Conservation (phyloP, 2,888 invertebrate genomes). For the Pyrocoelia pectoralis region DNA sequence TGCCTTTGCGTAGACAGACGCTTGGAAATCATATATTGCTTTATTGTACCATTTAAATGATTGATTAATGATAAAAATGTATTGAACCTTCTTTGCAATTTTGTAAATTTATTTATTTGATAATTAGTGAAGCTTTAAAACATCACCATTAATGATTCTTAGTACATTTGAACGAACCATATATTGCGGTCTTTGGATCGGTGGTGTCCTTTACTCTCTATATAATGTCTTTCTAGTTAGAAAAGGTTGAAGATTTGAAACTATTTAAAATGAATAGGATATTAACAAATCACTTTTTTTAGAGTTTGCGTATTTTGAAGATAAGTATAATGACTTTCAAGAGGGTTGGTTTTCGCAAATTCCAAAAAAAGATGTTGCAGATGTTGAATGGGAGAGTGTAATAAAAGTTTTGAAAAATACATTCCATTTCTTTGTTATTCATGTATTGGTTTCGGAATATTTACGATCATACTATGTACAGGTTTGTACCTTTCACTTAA, state of each 20-base stretch:
- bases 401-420: slow-evolving; percentile 63
- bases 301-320: slow-evolving; percentile 59
- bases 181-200: background rate
- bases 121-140: no score
- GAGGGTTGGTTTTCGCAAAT: slow-evolving; percentile 66
- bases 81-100: no score
- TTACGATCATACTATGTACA: slow-evolving; percentile 54
- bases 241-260: background rate
- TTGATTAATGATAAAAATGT: no score
- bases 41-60: no score
- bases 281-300: slow-evolving; percentile 9
- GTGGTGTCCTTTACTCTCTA: background rate
- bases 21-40: no score
- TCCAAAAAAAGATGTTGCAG: slow-evolving; percentile 70
- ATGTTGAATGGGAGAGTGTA: slow-evolving; percentile 77
- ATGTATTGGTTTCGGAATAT: slow-evolving; percentile 65
- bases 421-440: slow-evolving; percentile 65
- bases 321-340: slow-evolving; percentile 63
- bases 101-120: no score
- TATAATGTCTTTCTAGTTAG: background rate
- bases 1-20: no score
- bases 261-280: background rate
- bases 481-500: no score
- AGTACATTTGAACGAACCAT: background rate
- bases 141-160: no score